A percentile compares a stretch with the other conserved stretches of the same genome.
Conservation (phyloP, 2,888 invertebrate species). For the Chymomyza caudatula region DNA sequence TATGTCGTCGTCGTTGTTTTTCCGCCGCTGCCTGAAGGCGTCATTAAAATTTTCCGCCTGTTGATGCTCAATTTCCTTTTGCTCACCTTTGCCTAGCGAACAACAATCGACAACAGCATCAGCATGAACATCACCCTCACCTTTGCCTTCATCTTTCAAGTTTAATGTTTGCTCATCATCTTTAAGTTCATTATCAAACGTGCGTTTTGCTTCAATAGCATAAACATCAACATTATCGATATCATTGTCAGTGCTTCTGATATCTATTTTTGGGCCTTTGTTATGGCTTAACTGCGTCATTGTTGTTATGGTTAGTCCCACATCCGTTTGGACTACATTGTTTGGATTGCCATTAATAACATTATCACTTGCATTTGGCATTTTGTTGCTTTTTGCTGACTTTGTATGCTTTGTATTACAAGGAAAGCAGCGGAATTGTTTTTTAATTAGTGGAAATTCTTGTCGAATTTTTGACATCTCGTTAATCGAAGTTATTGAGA, state of each 20-base stretch:
- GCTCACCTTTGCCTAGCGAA: conserved; percentile 49
- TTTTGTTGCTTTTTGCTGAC: conserved; percentile 21
- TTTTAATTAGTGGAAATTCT: conserved; percentile 64
- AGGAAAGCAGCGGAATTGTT: conserved; percentile 57
- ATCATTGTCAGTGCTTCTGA: conserved; percentile 15
- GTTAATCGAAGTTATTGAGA: conserved; percentile 3
- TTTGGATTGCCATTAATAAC: conserved; percentile 30
- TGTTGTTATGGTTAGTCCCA: conserved; percentile 44
- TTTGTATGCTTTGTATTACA: conserved; percentile 23
- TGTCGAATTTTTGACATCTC: conserved; percentile 12
- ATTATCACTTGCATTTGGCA: conserved; percentile 19
- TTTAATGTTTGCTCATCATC: conserved; percentile 52
- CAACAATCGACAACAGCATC: conserved; percentile 3
- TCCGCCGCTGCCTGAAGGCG: conserved; percentile 53
- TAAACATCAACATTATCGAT: conserved; percentile 9
- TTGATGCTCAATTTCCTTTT: conserved; percentile 64
- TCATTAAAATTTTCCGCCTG: conserved; percentile 71
- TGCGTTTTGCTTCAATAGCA: neutral
- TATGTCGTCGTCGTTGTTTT: conserved; percentile 10
- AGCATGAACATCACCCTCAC: conserved; percentile 12
- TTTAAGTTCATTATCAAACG: conserved; percentile 64
- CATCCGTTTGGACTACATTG: conserved; percentile 27
- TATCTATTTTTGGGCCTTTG: conserved; percentile 51
- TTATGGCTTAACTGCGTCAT: conserved; percentile 53
- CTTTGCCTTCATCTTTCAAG: conserved; percentile 50